Evolutionary conservation across 2,888 invertebrate species (phyloP).

Genomic region (Camptogramma bilineatum): DNA sequence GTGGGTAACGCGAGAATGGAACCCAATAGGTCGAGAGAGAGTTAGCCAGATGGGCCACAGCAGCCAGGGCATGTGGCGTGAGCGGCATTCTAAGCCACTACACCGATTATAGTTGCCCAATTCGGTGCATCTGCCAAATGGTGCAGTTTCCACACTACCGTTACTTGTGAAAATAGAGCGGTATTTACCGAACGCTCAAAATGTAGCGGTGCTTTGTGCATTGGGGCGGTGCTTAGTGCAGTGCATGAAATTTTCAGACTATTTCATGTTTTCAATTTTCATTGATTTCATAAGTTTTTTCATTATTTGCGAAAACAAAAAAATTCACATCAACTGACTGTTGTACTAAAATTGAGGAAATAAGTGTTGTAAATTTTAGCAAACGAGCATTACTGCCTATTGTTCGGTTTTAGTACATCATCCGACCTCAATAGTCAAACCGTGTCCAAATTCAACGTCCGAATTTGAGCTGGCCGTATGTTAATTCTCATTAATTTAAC

Average conservation of each 20-base stretch:
- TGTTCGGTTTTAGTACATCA: constrained; percentile 34
- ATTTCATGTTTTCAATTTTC: background rate
- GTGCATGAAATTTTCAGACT: too few species aligned
- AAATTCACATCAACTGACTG: too few species aligned
- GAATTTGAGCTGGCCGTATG: constrained; percentile 54
- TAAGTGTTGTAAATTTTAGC: constrained; percentile 1
- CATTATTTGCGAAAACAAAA: background rate
- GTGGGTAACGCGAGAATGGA: constrained; percentile 68
- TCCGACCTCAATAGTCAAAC: constrained; percentile 45
- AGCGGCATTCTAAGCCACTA: constrained; percentile 82
- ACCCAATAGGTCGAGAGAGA: constrained; percentile 66
- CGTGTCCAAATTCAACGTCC: constrained; percentile 50
- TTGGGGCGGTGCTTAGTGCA: too few species aligned
- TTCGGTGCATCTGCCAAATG: constrained; percentile 75
- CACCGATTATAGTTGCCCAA: constrained; percentile 77
- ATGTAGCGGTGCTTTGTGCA: background rate
- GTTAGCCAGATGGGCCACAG: constrained; percentile 64
- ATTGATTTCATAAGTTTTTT: background rate
- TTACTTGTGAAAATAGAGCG: background rate
- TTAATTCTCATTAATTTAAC: constrained; percentile 72
- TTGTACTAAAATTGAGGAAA: background rate
- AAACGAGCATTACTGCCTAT: constrained; percentile 36
- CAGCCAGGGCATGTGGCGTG: constrained; percentile 51
- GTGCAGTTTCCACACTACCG: constrained; percentile 43
- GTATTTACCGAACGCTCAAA: background rate